These are phyloP conservation scores for Rhingia campestris DNA, from an alignment of 2,888 invertebrate genomes.

Conservation along the genomic window DNA sequence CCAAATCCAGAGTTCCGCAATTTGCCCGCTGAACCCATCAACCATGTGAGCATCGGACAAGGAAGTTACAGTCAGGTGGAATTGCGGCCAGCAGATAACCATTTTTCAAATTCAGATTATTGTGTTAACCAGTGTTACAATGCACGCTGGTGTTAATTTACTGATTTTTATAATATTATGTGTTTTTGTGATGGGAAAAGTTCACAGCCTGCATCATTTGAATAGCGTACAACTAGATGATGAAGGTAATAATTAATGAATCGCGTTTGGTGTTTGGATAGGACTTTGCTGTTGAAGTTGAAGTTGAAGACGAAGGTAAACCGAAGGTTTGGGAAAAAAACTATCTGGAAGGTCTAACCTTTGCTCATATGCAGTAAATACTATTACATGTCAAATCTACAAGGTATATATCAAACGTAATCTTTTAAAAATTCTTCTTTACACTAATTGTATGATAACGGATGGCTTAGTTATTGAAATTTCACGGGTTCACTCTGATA, in stretches of 20 bases:
- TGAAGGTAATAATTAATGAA: constrained; percentile 42
- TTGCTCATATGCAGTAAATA: no score
- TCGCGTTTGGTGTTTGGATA: constrained; percentile 4
- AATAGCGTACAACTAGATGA: constrained; percentile 8
- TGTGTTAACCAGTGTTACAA: constrained; percentile 26
- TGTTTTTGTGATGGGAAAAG: constrained; percentile 20
- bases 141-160: constrained; percentile 3
- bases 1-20: constrained; percentile 59
- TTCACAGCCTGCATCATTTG: constrained; percentile 36
- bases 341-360: no score
- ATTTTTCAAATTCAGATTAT: constrained; percentile 70
- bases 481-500: no score
- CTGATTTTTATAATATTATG: neutral
- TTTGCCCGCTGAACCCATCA: constrained; percentile 69
- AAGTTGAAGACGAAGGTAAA: no score
- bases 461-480: no score
- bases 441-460: no score
- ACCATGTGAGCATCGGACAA: constrained; percentile 59
- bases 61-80: constrained; percentile 68
- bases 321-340: no score
- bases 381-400: no score
- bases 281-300: no score
- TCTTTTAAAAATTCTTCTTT: no score
- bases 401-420: no score
- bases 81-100: constrained; percentile 51